These are phyloP conservation scores for Zaprionus davidi DNA, from an alignment of 1,140 invertebrate genomes.

Conservation along the genomic window DNA sequence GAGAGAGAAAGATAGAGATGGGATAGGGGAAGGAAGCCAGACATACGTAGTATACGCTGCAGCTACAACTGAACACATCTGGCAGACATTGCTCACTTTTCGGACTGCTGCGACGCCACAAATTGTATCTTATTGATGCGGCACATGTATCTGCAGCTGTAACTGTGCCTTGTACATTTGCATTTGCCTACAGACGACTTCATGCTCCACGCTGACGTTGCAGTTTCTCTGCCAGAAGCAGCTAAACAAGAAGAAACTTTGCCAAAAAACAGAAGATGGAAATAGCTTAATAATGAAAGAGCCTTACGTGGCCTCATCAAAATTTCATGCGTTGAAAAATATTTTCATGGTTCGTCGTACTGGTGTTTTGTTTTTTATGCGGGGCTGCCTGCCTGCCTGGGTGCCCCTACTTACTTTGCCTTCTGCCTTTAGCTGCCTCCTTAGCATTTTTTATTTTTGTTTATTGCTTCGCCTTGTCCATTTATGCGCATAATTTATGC, in stretches of 20 bases:
- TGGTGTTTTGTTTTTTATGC: conserved; percentile 11
- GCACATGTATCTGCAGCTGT: conserved; percentile 26
- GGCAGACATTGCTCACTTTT: conserved; percentile 52
- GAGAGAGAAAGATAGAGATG: background rate
- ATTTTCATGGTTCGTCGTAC: conserved; percentile 25
- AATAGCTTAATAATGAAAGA: conserved; percentile 73
- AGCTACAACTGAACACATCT: background rate
- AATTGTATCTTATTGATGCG: conserved; percentile 37
- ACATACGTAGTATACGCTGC: background rate
- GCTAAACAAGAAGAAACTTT: conserved; percentile 33
- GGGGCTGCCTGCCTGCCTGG: background rate
- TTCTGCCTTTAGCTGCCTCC: conserved; percentile 15
- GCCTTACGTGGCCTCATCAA: conserved; percentile 59
- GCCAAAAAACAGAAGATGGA: conserved; percentile 19
- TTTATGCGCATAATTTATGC: conserved; percentile 82
- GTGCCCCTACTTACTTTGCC: background rate
- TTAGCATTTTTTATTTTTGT: conserved; percentile 67
- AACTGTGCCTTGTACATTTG: conserved; percentile 45
- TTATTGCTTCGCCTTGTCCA: conserved; percentile 74
- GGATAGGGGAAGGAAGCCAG: background rate
- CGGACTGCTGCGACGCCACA: conserved; percentile 41
- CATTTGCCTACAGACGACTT: conserved; percentile 40
- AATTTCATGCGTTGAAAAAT: conserved; percentile 67
- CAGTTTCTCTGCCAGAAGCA: conserved; percentile 9
- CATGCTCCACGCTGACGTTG: conserved; percentile 16